These are phyloP conservation scores for Dasyornis broadbenti DNA, from an alignment of 2,113 vertebrate genomes.

Conservation along the genomic window DNA sequence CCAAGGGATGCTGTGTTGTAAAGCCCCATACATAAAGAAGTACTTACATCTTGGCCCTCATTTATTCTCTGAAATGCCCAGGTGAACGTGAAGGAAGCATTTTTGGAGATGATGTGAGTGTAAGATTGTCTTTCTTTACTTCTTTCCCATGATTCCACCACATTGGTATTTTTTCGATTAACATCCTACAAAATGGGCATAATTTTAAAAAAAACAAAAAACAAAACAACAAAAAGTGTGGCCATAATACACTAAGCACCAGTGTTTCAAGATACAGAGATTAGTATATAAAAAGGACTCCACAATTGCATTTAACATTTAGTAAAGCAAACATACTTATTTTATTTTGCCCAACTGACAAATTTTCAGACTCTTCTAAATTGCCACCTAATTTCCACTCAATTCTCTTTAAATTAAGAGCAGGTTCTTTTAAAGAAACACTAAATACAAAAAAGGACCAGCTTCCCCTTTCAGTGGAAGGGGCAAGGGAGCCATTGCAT, in stretches of 20 bases:
- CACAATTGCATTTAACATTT: not conserved
- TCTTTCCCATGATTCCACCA: constrained; percentile 93
- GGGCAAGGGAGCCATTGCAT: rapidly evolving
- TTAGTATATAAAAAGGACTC: not conserved
- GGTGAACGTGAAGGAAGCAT: constrained; percentile 90
- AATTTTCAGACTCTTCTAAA: not conserved
- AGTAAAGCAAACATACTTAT: not conserved
- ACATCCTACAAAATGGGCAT: constrained; percentile 79
- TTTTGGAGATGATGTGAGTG: constrained; percentile 88
- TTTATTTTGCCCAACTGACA: not conserved
- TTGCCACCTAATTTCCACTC: not conserved
- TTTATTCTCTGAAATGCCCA: constrained; percentile 98
- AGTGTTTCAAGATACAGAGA: not conserved
- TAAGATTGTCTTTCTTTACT: constrained; percentile 88
- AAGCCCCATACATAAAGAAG: not conserved
- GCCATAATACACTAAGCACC: not conserved
- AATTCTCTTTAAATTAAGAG: not conserved
- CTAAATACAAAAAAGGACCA: not conserved
- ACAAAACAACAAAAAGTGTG: not conserved
- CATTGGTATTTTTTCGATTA: constrained; percentile 89
- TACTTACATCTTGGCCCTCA: constrained; percentile 87
- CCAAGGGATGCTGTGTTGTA: not conserved
- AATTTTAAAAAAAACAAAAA: not conserved
- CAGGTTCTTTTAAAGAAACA: not conserved
- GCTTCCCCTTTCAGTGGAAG: not conserved